Evolutionary conservation across 2,888 invertebrate genomes (phyloP).

Genomic region (Entomobrya multifasciata): DNA sequence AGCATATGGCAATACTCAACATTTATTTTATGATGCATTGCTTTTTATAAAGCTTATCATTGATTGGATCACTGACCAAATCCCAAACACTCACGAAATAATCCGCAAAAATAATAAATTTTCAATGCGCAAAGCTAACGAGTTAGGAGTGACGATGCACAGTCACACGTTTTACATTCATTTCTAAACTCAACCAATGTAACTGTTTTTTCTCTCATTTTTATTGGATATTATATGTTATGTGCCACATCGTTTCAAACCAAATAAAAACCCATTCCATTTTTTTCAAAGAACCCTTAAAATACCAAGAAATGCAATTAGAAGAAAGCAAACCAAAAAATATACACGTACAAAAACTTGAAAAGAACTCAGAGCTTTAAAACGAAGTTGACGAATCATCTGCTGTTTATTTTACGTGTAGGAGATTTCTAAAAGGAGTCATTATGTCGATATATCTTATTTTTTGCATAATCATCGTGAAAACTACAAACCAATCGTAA

Average conservation of each 20-base stretch:
- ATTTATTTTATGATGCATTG: not conserved
- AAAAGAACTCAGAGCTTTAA: not conserved
- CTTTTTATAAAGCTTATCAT: not conserved
- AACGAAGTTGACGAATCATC: constrained; percentile 55
- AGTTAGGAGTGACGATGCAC: not conserved
- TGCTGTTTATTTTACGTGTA: constrained; percentile 28
- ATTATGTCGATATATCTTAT: constrained; percentile 23
- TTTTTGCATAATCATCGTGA: constrained; percentile 44
- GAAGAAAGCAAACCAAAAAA: not conserved
- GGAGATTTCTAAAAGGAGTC: constrained; percentile 22
- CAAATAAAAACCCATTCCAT: constrained; percentile 29
- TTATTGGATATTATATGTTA: constrained; percentile 14
- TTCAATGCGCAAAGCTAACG: constrained; percentile 15
- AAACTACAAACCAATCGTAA: not conserved
- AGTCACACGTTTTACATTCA: constrained; percentile 4
- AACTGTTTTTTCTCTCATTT: constrained; percentile 53
- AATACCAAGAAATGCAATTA: constrained; percentile 4
- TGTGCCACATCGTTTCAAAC: constrained; percentile 7
- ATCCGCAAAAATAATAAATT: constrained; percentile 11
- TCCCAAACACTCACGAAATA: not conserved
- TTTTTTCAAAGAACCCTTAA: not conserved
- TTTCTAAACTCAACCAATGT: constrained; percentile 1
- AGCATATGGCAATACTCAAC: no score
- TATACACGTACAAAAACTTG: constrained; percentile 11
- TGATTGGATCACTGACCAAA: not conserved